phyloP scores from a whole-genome alignment of 2,797 vertebrate species.

The Helicolenus hilgendorfi region DNA sequence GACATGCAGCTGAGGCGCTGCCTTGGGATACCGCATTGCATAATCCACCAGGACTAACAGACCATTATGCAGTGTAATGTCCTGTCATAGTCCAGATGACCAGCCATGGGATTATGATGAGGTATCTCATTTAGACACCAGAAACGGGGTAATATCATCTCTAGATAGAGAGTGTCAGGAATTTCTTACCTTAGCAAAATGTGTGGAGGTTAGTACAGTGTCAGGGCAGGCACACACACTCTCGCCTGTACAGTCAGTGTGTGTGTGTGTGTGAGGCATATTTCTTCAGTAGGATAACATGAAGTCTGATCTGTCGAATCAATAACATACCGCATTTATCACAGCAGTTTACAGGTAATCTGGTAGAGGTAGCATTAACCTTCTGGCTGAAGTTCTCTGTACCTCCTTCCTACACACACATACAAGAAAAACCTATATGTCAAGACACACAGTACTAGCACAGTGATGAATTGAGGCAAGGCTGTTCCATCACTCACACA shows the following conservation, averaged over 20 bases:
- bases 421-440: background rate
- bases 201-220: background rate
- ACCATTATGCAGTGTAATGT: slow-evolving; percentile 66
- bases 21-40: slow-evolving; percentile 33
- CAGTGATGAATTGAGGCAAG: slow-evolving; percentile 54
- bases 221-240: background rate
- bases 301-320: slow-evolving; percentile 54
- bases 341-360: slow-evolving; percentile 50
- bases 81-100: slow-evolving; percentile 53
- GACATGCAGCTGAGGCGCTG: slow-evolving; percentile 24
- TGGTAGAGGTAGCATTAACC: slow-evolving; percentile 40
- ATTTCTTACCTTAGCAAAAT: background rate
- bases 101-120: slow-evolving; percentile 38
- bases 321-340: slow-evolving; percentile 65
- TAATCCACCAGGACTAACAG: slow-evolving; percentile 71
- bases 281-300: slow-evolving; percentile 42
- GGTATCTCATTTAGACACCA: slow-evolving; percentile 48
- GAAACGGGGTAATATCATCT: slow-evolving; percentile 7
- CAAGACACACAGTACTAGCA: background rate
- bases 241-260: background rate
- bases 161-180: background rate
- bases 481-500: slow-evolving; percentile 36
- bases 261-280: background rate
- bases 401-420: background rate
- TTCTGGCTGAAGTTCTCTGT: slow-evolving; percentile 24